Conservation (phyloP, 2,797 vertebrate species). For the Periparus ater region DNA sequence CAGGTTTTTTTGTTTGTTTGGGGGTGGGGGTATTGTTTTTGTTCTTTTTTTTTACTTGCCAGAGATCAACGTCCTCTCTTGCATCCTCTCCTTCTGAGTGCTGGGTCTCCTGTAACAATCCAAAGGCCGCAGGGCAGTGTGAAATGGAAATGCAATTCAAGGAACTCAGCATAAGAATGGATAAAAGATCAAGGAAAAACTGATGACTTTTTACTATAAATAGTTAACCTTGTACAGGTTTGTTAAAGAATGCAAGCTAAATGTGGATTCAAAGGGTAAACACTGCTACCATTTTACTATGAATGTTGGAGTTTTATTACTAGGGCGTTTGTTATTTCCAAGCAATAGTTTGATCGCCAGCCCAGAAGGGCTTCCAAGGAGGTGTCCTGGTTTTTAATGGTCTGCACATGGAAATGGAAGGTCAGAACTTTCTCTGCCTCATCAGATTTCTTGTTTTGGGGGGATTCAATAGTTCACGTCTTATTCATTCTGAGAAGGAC, state of each 20-base stretch:
- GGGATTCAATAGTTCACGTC: conserved; percentile 37
- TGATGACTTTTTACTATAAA: background rate
- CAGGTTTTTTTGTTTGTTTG: background rate
- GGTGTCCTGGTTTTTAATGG: conserved; percentile 32
- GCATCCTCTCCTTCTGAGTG: conserved; percentile 47
- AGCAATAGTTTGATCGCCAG: conserved; percentile 73
- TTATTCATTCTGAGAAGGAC: conserved; percentile 37
- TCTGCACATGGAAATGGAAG: conserved; percentile 3
- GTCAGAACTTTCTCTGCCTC: conserved; percentile 50
- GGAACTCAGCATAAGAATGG: background rate
- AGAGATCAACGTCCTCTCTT: conserved; percentile 46
- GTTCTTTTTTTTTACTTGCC: background rate
- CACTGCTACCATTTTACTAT: conserved; percentile 34
- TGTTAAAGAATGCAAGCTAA: conserved; percentile 10
- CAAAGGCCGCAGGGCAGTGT: conserved; percentile 33
- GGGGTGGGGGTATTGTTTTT: background rate
- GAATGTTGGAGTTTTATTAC: conserved; percentile 43
- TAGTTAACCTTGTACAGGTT: background rate
- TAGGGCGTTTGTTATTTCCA: conserved; percentile 65
- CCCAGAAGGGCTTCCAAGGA: conserved; percentile 41
- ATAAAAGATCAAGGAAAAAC: conserved; percentile 23
- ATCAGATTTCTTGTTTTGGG: conserved; percentile 42
- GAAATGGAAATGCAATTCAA: conserved; percentile 31
- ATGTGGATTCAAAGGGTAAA: conserved; percentile 33
- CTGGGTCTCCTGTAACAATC: conserved; percentile 34